These are phyloP conservation scores for Agrilus biguttatus DNA, from an alignment of 2,888 invertebrate genomes.

Conservation along the genomic window DNA sequence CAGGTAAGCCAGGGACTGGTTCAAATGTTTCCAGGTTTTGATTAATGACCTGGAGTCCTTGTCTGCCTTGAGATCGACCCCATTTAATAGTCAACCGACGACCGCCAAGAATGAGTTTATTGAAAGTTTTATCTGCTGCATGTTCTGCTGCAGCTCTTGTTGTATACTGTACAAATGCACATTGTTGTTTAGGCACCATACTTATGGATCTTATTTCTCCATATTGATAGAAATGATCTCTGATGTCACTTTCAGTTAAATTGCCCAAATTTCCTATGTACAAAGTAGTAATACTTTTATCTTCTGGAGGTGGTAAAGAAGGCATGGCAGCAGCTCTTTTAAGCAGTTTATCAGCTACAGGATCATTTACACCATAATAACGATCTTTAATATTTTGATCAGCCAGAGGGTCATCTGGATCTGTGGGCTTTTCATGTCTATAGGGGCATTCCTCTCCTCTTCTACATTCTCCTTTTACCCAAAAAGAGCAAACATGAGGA, in stretches of 20 bases:
- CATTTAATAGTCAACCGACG: slow-evolving; percentile 93
- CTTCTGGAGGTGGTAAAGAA: slow-evolving; percentile 88
- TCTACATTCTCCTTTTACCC: slow-evolving; percentile 96
- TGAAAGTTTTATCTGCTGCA: slow-evolving; percentile 92
- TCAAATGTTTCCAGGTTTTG: slow-evolving; percentile 43
- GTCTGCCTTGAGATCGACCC: slow-evolving; percentile 87
- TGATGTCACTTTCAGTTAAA: slow-evolving; percentile 78
- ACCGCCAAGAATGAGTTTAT: slow-evolving; percentile 71
- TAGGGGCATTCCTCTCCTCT: slow-evolving; percentile 95
- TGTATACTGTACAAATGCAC: slow-evolving; percentile 95
- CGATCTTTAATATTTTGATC: slow-evolving; percentile 92
- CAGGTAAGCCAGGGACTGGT: slow-evolving; percentile 66
- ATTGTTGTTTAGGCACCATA: slow-evolving; percentile 83
- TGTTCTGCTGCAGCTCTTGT: slow-evolving; percentile 78
- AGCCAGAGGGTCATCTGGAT: slow-evolving; percentile 91
- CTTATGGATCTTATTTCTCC: slow-evolving; percentile 94
- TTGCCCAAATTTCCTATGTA: slow-evolving; percentile 95
- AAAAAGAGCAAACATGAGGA: slow-evolving; percentile 93
- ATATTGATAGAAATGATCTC: slow-evolving; percentile 96
- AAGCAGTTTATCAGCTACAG: slow-evolving; percentile 88
- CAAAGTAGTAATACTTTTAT: slow-evolving; percentile 87
- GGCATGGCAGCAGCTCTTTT: slow-evolving; percentile 87
- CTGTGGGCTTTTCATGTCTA: slow-evolving; percentile 89
- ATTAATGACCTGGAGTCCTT: slow-evolving; percentile 35
- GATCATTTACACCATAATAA: slow-evolving; percentile 91